Percentiles rank a stretch among this genome's conserved stretches.
phyloP scores from a whole-genome alignment of 2,113 vertebrate genomes.

The Stigmatopora nigra region DNA sequence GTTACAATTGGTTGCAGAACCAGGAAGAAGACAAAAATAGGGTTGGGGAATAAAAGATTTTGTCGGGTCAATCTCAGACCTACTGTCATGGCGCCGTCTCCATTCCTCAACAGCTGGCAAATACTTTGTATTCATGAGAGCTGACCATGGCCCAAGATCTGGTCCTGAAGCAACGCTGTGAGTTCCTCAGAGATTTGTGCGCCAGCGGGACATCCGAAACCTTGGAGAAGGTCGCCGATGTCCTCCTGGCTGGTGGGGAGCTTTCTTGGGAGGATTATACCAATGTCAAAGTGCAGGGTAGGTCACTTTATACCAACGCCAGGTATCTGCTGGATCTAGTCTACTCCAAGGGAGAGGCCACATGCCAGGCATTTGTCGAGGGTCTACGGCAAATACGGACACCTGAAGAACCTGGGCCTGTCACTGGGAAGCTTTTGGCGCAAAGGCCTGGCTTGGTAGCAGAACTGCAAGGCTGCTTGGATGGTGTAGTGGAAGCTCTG shows the following conservation, averaged over 20 bases:
- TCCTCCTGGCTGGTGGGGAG: constrained; percentile 68
- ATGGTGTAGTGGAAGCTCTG: constrained; percentile 57
- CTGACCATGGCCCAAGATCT: constrained; percentile 63
- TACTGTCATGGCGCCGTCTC: neutral
- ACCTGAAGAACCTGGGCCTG: constrained; percentile 40
- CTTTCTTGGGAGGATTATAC: constrained; percentile 79
- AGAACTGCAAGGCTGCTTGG: constrained; percentile 61
- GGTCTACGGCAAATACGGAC: constrained; percentile 57
- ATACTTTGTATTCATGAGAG: neutral
- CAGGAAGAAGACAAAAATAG: constrained; percentile 34
- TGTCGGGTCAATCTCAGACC: neutral
- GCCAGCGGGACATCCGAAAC: constrained; percentile 67
- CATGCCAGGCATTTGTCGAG: constrained; percentile 54
- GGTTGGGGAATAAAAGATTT: neutral
- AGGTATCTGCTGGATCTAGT: constrained; percentile 72
- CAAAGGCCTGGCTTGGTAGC: constrained; percentile 67
- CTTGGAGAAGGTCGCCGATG: constrained; percentile 74
- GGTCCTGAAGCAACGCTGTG: constrained; percentile 66
- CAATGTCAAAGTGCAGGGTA: constrained; percentile 49
- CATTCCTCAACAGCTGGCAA: neutral
- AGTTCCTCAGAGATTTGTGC: constrained; percentile 68
- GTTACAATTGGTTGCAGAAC: constrained; percentile 39
- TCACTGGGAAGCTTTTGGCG: constrained; percentile 47
- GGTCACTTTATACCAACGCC: constrained; percentile 60
- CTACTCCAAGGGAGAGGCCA: constrained; percentile 66